A percentile compares a stretch with the other conserved stretches of the same genome.
Evolutionary conservation across 2,113 vertebrate genomes (phyloP).

Genomic region (Geothlypis trichas): DNA sequence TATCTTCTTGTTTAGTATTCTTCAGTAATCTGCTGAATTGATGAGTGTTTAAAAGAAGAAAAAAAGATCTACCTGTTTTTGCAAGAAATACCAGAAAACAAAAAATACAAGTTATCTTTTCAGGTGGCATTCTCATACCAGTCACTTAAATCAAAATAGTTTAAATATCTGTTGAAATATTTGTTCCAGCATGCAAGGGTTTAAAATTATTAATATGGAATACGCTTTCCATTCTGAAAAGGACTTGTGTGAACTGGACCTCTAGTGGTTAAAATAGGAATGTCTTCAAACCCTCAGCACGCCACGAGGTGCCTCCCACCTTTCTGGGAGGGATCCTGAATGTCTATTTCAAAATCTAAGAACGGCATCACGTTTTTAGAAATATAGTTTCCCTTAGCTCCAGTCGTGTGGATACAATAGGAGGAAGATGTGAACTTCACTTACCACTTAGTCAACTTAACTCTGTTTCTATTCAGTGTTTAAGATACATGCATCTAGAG

Average conservation of each 20-base stretch:
- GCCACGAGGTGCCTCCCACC: rapidly evolving
- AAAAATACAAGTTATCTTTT: not conserved
- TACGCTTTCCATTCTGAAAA: not conserved
- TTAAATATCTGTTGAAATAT: not conserved
- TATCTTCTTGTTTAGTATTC: not conserved
- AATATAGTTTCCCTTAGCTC: not conserved
- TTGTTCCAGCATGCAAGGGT: not conserved
- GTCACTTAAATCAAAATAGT: not conserved
- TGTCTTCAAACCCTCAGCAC: not conserved
- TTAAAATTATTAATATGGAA: not conserved
- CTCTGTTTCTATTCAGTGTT: not conserved
- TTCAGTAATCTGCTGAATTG: not conserved
- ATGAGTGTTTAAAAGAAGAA: not conserved
- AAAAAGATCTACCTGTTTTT: not conserved
- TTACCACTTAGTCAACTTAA: not conserved
- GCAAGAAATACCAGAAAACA: not conserved
- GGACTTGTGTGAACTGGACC: not conserved
- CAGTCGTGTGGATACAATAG: not conserved
- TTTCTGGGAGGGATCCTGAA: not conserved
- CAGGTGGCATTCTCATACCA: not conserved
- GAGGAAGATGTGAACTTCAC: not conserved
- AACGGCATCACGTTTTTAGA: not conserved
- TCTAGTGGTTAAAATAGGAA: not conserved
- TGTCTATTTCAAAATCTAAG: not conserved
- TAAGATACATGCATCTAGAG: not conserved